Evolutionary conservation across 1,140 invertebrate species (phyloP), one percentile per base, ranked within the genome.

Genomic region (Scaptodrosophila lebanonensis): DNA sequence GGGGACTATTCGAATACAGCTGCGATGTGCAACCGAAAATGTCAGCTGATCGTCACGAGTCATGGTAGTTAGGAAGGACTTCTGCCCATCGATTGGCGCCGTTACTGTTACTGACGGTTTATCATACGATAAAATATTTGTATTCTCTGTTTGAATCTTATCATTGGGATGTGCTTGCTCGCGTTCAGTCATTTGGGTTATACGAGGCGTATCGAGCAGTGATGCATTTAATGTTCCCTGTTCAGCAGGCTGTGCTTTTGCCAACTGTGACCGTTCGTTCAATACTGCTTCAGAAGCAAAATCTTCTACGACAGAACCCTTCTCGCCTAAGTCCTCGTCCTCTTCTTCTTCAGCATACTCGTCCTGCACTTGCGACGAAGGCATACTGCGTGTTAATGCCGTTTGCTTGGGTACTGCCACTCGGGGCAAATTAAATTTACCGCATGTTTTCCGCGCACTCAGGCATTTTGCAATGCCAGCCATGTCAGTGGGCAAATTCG

Each of bases 401-500:
- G 57, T 9, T 20, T 51, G 52, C 16, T 66, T 66, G 1, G 75
- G 45, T 39, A 83, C 64, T 12, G 84, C 63, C 20, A 84, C 85
- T 1, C 72, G 65, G 3, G 83, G 76, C 42, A 85, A 66, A 48
- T 84, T 86, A 15, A 79, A 85, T 54, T 85, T 85, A 8, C 76
- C 50, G n/a, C 83, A 77, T 3, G 90, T 89, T 52, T 91, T 89
- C 33, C 93, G 91, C 47, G 91, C 92, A 54, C 91, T 93, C 12
- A 97, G 87, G 2, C 95, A 95, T 76, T 95, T 94, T 13, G 93
- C 92, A 73, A 99, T 98, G 42, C 95, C 93, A 7, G 91, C 90
- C 83, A 95, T 93, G 86, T 99, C 98, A 40, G 94, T 95, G 1
- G 97, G 96, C 48, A 99, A 88, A 89, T 98, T 99, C 8, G 97